These are phyloP conservation scores for Sisyra nigra DNA, from an alignment of 2,888 invertebrate species.

Conservation along the genomic window DNA sequence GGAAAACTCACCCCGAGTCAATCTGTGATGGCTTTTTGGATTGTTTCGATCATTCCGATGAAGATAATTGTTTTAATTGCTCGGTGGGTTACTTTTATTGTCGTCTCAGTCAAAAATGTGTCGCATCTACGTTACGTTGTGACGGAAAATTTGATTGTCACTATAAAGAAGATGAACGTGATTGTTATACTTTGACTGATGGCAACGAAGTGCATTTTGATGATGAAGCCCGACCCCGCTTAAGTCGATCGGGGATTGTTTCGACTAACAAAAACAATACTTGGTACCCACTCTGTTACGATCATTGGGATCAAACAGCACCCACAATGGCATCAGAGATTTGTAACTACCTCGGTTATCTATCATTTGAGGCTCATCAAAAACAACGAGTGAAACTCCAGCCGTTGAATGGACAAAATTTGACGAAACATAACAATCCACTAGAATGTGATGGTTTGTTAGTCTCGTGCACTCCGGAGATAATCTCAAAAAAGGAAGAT, in stretches of 20 bases:
- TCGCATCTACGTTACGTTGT: conserved; percentile 42
- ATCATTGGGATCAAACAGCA: conserved; percentile 28
- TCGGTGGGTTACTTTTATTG: conserved; percentile 42
- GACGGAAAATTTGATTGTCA: conserved; percentile 44
- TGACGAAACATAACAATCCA: too few species aligned
- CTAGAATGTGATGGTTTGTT: conserved; percentile 35
- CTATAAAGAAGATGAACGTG: conserved; percentile 57
- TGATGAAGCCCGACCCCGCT: conserved; percentile 39
- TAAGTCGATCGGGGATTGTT: conserved; percentile 43
- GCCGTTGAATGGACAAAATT: too few species aligned
- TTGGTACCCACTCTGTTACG: conserved; percentile 51
- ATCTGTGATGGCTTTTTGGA: conserved; percentile 63
- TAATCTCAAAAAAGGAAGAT: conserved; percentile 23
- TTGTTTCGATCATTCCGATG: conserved; percentile 60
- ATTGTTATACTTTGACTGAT: conserved; percentile 62
- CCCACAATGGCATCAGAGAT: conserved; percentile 35
- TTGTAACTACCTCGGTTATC: conserved; percentile 53
- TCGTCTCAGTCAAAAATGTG: conserved; percentile 42
- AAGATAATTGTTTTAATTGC: conserved; percentile 54
- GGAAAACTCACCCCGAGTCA: conserved; percentile 30
- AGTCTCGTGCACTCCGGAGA: conserved; percentile 33
- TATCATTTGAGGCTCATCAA: conserved; percentile 12
- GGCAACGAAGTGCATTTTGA: conserved; percentile 41
- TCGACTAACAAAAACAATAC: conserved; percentile 39
- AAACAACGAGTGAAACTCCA: too few species aligned